Base-by-base conservation (phyloP, 2,888 invertebrate genomes). In the Polymixis lichenea region DNA sequence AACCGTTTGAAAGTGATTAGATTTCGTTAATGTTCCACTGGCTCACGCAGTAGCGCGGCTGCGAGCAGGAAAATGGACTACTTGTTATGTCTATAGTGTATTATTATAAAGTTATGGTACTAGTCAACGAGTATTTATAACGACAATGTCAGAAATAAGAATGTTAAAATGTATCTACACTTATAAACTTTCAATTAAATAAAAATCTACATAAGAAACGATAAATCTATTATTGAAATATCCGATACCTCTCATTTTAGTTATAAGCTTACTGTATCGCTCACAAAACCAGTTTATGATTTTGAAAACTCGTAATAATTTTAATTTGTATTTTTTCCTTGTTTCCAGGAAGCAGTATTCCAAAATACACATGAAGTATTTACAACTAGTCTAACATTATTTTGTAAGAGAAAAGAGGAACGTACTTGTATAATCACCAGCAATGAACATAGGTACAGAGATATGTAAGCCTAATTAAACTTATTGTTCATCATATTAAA, bases 341-440 rank as follows among this genome's bases (percentile, higher is more conserved):
- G 92, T 95, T 96, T 96, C 82, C 96, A 96, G 96, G 96, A 92
- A 94, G 93, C 95, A 95, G 96, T 95, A 94, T 96, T 94, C 96
- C 96, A 94, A 96, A 96, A 95, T 96, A 96, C 94, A 96, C 96
- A 92, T 96, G 96, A 96, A 95, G 95, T 96, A 91, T 94, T 93
- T 90, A 91, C 94, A 90, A 90, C 93, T 96, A 96, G 94, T 94
- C 93, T 95, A 93, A 90, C 90, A 90, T 94, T 92, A 93, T 93
- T 93, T 93, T 93, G 90, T 96, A 96, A 95, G 95, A 94, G 94
- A 95, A 95, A 95, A 90, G 91, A 92, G 93, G 92, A 94, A 94
- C 92, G 93, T 95, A 94, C 92, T 93, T 93, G 93, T 91, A 92
- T 91, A 91, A 92, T 93, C 93, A 93, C 91, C 94, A 93, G 89